Base-by-base conservation (phyloP, 2,888 invertebrate genomes). In the Meandrusa payeni region DNA sequence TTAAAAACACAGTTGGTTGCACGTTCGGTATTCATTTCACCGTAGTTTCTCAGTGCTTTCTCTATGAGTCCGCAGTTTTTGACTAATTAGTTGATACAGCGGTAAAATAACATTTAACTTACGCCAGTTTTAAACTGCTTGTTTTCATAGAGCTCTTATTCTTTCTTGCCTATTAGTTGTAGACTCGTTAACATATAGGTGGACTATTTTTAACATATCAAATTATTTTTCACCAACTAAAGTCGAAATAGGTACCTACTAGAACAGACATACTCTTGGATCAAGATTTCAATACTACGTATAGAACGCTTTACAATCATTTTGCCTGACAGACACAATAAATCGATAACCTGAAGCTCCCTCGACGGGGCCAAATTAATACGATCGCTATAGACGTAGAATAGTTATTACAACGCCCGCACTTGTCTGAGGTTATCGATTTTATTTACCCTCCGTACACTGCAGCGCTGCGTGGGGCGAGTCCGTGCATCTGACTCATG, bases 361-460 rank as follows among this genome's bases (percentile, higher is more conserved):
- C 38, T 15, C 38, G 13, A 5, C 41, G 7, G 10, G 7, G 10
- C 20, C 19, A 19, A 38, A 33, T 44, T 38, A 44, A 44, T 32
- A 31, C 11, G 10, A 38, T 29, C 6, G 26, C 43, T 44, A 27
- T 43, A 31, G 9, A 11, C 26, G 6, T 11, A 31, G 26, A 38
- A 24, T 32, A 27, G 38, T 38, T 38, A 43, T 44, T n/a, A 38
- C 33, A 44, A 27, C 15, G 13, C 26, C 7, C 22, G 20, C 34
- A 27, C 32, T 45, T 48, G 58, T 61, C 59, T 61, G 61, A 50
- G 33, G 32, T 52, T 61, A 61, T 61, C 46, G 61, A 61, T 57
- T 53, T 24, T 23, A 33, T 6, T 46, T 48, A 50, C 47, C 55
- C 60, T 56, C 48, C 43, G 48, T 49, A 49, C 52, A 51, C 43